phyloP scores from a whole-genome alignment of 2,113 vertebrate species.

The Megalops atlanticus region DNA sequence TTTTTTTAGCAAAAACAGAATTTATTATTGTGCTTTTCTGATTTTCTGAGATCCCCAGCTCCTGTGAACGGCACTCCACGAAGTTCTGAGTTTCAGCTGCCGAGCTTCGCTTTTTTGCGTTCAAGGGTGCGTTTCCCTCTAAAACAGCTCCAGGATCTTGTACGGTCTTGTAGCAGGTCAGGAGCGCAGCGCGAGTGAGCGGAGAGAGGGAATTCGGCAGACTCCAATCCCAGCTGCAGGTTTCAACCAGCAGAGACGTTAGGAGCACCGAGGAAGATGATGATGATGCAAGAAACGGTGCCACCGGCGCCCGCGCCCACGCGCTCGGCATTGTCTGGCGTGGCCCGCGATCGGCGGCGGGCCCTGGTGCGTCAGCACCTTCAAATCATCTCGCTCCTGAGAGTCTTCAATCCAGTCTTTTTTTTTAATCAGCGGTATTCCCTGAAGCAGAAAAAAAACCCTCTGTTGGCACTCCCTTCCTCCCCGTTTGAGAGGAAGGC shows the following conservation, averaged over 20 bases:
- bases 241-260: slow-evolving; percentile 73
- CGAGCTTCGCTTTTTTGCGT: slow-evolving; percentile 13
- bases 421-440: not conserved
- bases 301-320: slow-evolving; percentile 53
- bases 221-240: slow-evolving; percentile 69
- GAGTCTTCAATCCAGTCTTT: not conserved
- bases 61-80: too few species aligned
- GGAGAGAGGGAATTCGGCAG: slow-evolving; percentile 40
- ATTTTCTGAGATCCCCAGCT: too few species aligned
- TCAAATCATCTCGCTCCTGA: not conserved
- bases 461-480: not conserved
- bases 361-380: not conserved
- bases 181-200: slow-evolving; percentile 36
- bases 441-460: not conserved
- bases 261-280: slow-evolving; percentile 67
- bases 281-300: slow-evolving; percentile 69
- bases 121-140: slow-evolving; percentile 35
- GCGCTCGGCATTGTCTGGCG: slow-evolving; percentile 32
- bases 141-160: slow-evolving; percentile 51
- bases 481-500: slow-evolving; percentile 4
- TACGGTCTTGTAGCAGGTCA: slow-evolving; percentile 57
- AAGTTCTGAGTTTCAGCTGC: slow-evolving; percentile 7
- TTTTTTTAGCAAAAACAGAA: too few species aligned
- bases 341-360: not conserved
- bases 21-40: too few species aligned